Base-by-base conservation (phyloP, 2,113 vertebrate genomes). In the Herpailurus yagouaroundi region DNA sequence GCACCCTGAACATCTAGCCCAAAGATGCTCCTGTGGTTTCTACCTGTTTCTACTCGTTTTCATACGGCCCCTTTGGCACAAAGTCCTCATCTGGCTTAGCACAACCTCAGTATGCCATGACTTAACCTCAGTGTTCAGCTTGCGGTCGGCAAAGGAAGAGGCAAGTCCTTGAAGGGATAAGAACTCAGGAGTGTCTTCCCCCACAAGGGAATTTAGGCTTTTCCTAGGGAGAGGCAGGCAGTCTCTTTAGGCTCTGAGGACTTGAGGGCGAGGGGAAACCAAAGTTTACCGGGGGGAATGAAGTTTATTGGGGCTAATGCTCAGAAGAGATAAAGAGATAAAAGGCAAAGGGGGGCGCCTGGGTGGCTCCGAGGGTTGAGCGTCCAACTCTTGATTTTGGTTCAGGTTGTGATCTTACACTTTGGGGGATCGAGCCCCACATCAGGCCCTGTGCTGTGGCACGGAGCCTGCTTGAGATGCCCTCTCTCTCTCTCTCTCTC, bases 121-220 rank as follows among this genome's bases (percentile, higher is more conserved):
- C 5, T 9, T 55, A n/a, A 19, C 3, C 18, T 74, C 68, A 14
- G 23, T 19, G 48, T 64, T 16, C 3, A 14, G 15, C 14, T 33
- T 63, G 50, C 16, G 36, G 25, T 0, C 31, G 63, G 2, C 1
- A 52, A 71, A 68, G 15, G 18, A 57, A 57, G 55, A 60, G 21
- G 57, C 57, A 60, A 60, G 18, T 23, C 57, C 57, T 60, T 23
- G 57, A 60, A 50, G 45, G 27, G 3, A 5, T n/a, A 23, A 41
- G 8, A 80, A 55, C 5, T n/a, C 21, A 15, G 7, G 9, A 83
- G 15, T 15, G 19, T 66, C 15, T 6, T 63, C 21, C 12, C 13
- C 14, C 1, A 18, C 13, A 38, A 33, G 15, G 11, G 9, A 41
- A 52, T 18, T 3, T 0, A 33, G 6, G 1, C n/a, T 66, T n/a